Evolutionary conservation across 2,797 vertebrate genomes (phyloP).

Genomic region (Tangara arthus): DNA sequence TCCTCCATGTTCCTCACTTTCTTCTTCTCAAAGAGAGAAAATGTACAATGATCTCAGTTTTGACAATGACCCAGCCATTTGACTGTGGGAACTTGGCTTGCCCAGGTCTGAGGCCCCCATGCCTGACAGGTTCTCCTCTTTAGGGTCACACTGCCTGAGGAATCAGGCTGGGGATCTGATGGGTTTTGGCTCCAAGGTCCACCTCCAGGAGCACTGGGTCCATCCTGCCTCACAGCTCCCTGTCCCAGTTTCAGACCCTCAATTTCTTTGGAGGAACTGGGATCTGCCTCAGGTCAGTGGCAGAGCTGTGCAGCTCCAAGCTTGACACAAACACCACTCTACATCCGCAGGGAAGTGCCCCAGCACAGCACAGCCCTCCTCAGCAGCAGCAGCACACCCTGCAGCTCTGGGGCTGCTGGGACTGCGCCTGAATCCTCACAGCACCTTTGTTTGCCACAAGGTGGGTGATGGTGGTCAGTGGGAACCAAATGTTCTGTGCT

Average conservation of each 20-base stretch:
- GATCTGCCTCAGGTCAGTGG: no score
- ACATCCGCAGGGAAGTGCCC: neutral
- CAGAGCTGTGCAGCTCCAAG: neutral
- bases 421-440: neutral
- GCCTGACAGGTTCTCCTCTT: neutral
- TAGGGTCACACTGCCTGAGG: neutral
- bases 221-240: neutral
- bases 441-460: neutral
- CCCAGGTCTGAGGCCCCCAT: neutral
- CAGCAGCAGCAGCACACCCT: neutral
- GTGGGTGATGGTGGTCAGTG: neutral
- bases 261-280: no score
- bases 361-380: neutral
- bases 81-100: neutral
- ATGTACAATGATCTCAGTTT: neutral
- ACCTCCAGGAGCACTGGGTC: neutral
- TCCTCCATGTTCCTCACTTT: neutral
- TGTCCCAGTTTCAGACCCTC: no score
- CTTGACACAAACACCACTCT: neutral
- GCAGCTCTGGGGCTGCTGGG: fast-evolving
- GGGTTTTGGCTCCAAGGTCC: neutral
- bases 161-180: neutral
- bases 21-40: neutral
- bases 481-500: neutral
- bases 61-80: neutral